Evolutionary conservation across 92 coral and sea anemone genomes (phyloP), one percentile per base, ranked within the genome.

Genomic region (Palythoa grandiflora): DNA sequence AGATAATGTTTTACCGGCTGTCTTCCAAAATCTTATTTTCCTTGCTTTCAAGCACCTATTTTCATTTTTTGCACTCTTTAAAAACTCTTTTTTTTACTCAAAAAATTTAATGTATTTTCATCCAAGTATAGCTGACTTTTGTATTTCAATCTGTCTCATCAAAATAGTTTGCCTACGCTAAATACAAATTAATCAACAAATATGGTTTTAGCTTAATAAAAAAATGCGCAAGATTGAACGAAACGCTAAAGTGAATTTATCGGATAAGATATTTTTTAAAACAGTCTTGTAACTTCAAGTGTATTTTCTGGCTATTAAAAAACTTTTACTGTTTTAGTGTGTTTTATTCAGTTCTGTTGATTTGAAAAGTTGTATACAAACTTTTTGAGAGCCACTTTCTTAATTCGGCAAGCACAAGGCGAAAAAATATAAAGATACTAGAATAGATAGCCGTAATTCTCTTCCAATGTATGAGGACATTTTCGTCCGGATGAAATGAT

Each of bases 1-100:
- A 50, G 75, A 65, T 81, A 81, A 81, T 74, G 37, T 68, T 77
- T 76, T 65, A 65, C 63, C 86, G 86, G 86, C 76, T 47, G 86
- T 36, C 75, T 81, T 20, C 86, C 39, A 81, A 81, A 52, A 21
- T 47, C 63, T 35, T 60, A 66, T 47, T 14, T 48, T 21, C 44
- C 47, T 20, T 44, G 11, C 20, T 38, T 48, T 47, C 38, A 38
- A 20, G 40, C 21, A 51, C 61, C 5, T 21, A 68, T 68, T 28
- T 48, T 81, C 19, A 5, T 14, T 19, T 81, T 39, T 19, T 38
- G 8, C 38, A 19, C 14, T 17, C 55, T 75, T 19, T 75, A 9
- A 48, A 19, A 20, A 39, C 37, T n/a, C 36, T 63, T 9, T n/a
- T 63, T n/a, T n/a, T n/a, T 63, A 1, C 35, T 5, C 36, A 63